phyloP scores from a whole-genome alignment of 2,113 vertebrate genomes.

The Drymodes brunneopygia region DNA sequence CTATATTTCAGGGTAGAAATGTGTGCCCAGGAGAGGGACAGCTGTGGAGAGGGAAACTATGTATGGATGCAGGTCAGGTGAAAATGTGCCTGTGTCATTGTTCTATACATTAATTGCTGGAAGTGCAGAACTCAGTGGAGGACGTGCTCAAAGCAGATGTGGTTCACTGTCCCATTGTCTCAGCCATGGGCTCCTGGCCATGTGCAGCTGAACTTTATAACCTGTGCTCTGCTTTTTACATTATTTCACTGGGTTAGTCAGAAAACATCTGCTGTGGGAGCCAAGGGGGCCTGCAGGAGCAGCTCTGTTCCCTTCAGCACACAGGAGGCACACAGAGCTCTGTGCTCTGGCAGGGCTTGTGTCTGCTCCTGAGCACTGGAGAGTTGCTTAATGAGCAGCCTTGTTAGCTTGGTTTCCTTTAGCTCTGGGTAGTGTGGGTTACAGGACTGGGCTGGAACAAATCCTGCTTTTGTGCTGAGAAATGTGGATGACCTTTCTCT shows the following conservation, averaged over 20 bases:
- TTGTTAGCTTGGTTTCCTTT: not conserved
- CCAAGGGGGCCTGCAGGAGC: not conserved
- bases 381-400: not conserved
- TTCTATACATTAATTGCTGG: conserved; percentile 9
- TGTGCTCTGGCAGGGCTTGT: not conserved
- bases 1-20: not conserved
- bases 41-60: not conserved
- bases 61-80: not conserved
- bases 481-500: not conserved
- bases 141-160: conserved; percentile 12
- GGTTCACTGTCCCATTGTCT: conserved; percentile 41
- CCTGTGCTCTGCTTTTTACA: not conserved
- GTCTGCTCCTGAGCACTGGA: not conserved
- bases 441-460: not conserved
- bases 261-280: conserved; percentile 14
- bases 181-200: not conserved
- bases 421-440: not conserved
- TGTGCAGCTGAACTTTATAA: not conserved
- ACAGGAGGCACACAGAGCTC: not conserved
- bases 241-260: not conserved
- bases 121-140: conserved; percentile 28
- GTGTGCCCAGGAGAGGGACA: not conserved
- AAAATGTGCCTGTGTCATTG: not conserved
- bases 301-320: not conserved
- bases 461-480: not conserved